Evolutionary conservation across 2,797 vertebrate genomes (phyloP), one percentile per base, ranked within the genome.

Genomic region (Loriculus beryllinus): DNA sequence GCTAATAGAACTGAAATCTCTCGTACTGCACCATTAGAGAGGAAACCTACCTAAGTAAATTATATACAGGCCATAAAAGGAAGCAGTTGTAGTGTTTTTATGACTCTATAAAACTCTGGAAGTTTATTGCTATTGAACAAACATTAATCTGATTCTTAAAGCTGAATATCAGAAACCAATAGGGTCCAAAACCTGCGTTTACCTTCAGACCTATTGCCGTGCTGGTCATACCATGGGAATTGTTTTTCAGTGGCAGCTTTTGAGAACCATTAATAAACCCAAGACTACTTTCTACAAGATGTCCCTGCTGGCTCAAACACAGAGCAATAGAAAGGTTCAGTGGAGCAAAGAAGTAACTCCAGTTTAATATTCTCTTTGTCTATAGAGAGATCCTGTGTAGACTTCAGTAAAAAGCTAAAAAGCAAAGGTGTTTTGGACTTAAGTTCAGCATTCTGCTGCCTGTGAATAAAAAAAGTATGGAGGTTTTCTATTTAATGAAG

Each of bases 61-160:
- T 91, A 97, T 70, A 78, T 42, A 71, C 93, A 77, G 33, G 69
- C 96, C 89, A 49, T 97, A 97, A 97, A 97, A 95, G 95, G 97
- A 96, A 97, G 95, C 96, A 90, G 10, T 96, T 95, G 74, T 74
- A 95, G 96, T 14, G 71, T 65, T 95, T 98, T 98, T 97, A 98
- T 80, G 94, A 93, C 94, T 97, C 93, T 88, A 97, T 98, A 98
- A 98, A 98, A 95, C 96, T 92, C 94, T 85, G 94, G 86, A 91
- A 97, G 96, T 97, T 97, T 97, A 98, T 97, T 97, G 96, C 96
- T 96, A 96, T 97, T 96, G 97, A 97, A 87, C 97, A 97, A 97
- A 97, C 95, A 96, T 63, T 95, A 97, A 97, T 97, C 88, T 5
- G 42, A 96, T 95, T 96, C 96, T 97, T 93, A 92, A 94, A 71